Evolutionary conservation across 2,888 invertebrate species (phyloP), one percentile per base, ranked within the genome.

Genomic region (Ormyrus pomaceus): DNA sequence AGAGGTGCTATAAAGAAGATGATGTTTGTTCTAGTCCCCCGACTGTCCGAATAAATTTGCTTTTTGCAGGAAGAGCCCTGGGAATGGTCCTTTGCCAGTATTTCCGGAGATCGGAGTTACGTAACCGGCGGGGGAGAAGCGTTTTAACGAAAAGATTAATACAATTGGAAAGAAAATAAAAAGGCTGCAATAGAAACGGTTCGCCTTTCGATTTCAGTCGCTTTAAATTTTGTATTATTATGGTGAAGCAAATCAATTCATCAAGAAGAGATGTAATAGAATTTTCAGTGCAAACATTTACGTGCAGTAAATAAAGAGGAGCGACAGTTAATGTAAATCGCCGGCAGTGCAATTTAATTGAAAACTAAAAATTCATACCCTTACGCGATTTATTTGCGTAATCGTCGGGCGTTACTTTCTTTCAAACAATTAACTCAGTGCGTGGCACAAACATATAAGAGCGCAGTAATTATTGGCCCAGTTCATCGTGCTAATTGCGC

Each of bases 401-500:
- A 71, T 71, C 65, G 59, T 10, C 50, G 9, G 8, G 45, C 58
- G 68, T 62, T 70, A 70, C 72, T 73, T 80, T 80, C 73, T 80
- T 80, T 77, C 80, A 58, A 80, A 80, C 72, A 77, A 80, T 80
- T 80, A 68, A 64, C 68, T 19, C 66, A 8, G 10, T 34, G 48
- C 51, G n/a, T 10, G 58, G 50, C 10, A 46, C n/a, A 70, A 62
- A 78, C 77, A 58, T 62, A 66, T 78, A 75, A 70, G 74, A 78
- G 74, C 50, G 58, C 58, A 48, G 61, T 74, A 78, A 81, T 78
- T 75, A 72, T 78, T 78, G 75, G 55, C 61, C 61, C 70, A 71
- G 71, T 75, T 81, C 46, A 71, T 78, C 81, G 70, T 19, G 75
- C 71, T 81, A 81, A 81, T 81, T 81, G 72, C 81, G 77, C 75